These are phyloP conservation scores for Chamaea fasciata DNA, from an alignment of 2,113 vertebrate species.

Conservation along the genomic window DNA sequence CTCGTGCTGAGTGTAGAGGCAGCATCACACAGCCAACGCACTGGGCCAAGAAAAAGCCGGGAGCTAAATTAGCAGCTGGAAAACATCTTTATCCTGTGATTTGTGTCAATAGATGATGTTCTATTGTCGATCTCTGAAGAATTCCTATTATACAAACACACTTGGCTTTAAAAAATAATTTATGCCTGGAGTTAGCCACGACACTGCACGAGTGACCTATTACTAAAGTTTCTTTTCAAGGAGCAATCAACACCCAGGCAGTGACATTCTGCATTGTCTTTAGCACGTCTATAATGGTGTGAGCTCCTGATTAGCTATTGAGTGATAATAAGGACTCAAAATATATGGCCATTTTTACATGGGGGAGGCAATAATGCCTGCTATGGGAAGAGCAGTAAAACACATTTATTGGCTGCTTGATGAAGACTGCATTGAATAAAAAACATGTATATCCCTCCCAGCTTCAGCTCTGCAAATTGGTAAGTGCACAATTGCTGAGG, in stretches of 20 bases:
- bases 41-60: background rate
- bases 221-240: background rate
- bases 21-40: background rate
- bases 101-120: background rate
- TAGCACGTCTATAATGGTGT: background rate
- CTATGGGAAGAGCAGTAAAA: constrained; percentile 19
- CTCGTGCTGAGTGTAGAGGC: background rate
- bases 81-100: background rate
- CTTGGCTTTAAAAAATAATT: background rate
- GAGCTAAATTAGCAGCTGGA: background rate
- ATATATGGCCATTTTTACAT: constrained; percentile 24
- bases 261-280: constrained; percentile 22
- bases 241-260: background rate
- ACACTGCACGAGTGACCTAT: background rate
- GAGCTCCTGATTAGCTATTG: constrained; percentile 39
- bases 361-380: constrained; percentile 16
- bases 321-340: constrained; percentile 12
- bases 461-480: background rate
- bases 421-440: constrained; percentile 45
- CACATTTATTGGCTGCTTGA: constrained; percentile 42
- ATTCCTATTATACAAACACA: background rate
- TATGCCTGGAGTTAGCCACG: background rate
- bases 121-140: background rate
- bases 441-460: background rate
- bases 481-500: background rate